Conservation (phyloP, 2,113 vertebrate species). For the Thomomys bottae region DNA sequence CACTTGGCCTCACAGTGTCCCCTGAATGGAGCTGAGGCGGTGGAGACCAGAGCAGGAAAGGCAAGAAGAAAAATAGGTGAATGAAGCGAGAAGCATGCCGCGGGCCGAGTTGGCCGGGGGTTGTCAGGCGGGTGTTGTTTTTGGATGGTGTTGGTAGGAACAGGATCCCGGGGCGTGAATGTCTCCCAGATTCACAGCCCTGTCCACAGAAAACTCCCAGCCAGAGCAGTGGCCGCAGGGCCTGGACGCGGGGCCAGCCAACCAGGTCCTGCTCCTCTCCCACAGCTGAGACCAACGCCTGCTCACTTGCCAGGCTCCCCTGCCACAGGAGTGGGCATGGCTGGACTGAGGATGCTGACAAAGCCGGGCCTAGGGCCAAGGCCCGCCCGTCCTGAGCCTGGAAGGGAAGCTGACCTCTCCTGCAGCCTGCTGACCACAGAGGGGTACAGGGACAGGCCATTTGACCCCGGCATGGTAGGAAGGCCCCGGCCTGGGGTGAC, state of each 20-base stretch:
- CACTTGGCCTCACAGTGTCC: no score
- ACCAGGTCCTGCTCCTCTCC: background rate
- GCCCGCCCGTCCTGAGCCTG: background rate
- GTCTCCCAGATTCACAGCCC: constrained; percentile 40
- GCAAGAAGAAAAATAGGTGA: constrained; percentile 55
- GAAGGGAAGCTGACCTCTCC: background rate
- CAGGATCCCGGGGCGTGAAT: no score
- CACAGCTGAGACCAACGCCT: background rate
- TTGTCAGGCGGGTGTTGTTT: constrained; percentile 73
- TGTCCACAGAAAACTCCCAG: background rate
- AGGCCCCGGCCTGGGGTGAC: no score
- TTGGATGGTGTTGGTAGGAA: constrained; percentile 80
- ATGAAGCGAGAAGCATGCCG: constrained; percentile 74
- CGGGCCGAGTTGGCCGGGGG: constrained; percentile 73
- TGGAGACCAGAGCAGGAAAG: constrained; percentile 16
- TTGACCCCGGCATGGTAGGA: no score
- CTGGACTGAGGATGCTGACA: no score
- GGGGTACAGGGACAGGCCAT: background rate
- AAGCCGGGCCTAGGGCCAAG: background rate
- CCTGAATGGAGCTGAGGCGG: background rate
- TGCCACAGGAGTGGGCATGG: rapidly evolving
- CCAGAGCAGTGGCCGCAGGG: background rate
- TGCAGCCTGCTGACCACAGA: background rate
- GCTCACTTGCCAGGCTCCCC: background rate
- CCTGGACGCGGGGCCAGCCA: background rate